A percentile compares a stretch with the other conserved stretches of the same genome.
These are phyloP conservation scores for Rhipidura dahli DNA, from an alignment of 2,113 vertebrate genomes.

Conservation along the genomic window DNA sequence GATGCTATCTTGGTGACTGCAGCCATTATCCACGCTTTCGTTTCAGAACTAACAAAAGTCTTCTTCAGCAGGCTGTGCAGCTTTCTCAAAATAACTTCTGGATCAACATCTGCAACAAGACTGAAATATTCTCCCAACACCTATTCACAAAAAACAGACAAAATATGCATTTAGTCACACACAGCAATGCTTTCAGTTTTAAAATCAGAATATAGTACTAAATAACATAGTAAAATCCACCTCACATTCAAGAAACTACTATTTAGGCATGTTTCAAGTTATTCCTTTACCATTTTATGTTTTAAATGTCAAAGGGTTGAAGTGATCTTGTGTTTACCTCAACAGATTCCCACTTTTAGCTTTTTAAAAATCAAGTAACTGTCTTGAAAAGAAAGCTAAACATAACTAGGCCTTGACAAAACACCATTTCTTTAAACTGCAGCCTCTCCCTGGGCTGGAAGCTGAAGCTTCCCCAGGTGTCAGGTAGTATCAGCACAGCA, in stretches of 20 bases:
- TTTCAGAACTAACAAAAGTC: slow-evolving; percentile 81
- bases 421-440: neutral
- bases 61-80: slow-evolving; percentile 77
- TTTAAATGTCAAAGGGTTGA: neutral
- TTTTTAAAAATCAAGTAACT: neutral
- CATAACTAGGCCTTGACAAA: neutral
- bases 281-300: neutral
- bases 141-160: slow-evolving; percentile 62
- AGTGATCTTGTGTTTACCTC: neutral
- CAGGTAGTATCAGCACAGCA: neutral
- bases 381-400: neutral
- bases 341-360: neutral
- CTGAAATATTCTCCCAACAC: slow-evolving; percentile 90
- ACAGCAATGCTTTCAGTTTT: neutral
- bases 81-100: slow-evolving; percentile 75
- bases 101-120: slow-evolving; percentile 75
- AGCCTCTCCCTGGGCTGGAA: neutral
- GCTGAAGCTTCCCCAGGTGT: neutral
- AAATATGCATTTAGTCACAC: neutral
- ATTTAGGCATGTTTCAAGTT: neutral
- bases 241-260: neutral
- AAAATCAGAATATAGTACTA: neutral
- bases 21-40: slow-evolving; percentile 86
- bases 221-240: neutral
- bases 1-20: slow-evolving; percentile 86